Conservation (phyloP, 2,888 invertebrate species). For the Autographa gamma region DNA sequence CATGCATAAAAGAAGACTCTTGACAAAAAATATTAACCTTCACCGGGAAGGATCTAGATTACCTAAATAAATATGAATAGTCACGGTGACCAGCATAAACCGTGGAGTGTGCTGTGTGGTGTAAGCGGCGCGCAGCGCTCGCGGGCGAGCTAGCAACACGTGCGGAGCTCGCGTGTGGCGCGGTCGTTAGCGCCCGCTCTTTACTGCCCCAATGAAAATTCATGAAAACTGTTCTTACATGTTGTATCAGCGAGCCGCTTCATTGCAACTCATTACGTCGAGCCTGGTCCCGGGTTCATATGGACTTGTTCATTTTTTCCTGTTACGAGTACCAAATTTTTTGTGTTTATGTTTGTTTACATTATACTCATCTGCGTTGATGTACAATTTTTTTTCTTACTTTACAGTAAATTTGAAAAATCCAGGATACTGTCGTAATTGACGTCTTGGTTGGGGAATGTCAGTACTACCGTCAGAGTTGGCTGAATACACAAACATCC, state of each 20-base stretch:
- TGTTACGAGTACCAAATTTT: not conserved
- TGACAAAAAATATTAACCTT: not conserved
- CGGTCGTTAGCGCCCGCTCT: constrained; percentile 7
- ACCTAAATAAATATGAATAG: not conserved
- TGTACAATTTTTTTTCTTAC: not conserved
- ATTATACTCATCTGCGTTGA: not conserved
- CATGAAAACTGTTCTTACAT: constrained; percentile 31
- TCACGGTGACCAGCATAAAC: not conserved
- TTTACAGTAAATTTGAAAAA: too few species aligned
- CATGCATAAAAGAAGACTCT: too few species aligned
- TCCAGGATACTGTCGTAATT: not conserved
- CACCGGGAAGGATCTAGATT: not conserved
- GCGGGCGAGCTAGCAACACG: not conserved
- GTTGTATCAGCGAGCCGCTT: constrained; percentile 11
- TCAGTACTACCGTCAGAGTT: not conserved
- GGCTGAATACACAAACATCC: constrained; percentile 1
- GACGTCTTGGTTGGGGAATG: not conserved
- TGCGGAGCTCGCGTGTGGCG: constrained; percentile 34
- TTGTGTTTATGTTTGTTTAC: not conserved
- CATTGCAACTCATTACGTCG: constrained; percentile 18
- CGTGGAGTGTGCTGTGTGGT: not conserved
- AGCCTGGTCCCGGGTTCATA: not conserved
- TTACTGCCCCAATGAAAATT: constrained; percentile 28
- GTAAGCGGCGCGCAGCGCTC: not conserved
- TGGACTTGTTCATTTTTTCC: not conserved